A percentile compares a stretch with the other conserved stretches of the same genome.
Evolutionary conservation across 2,888 invertebrate genomes (phyloP).

Genomic region (Saturnia japonica): DNA sequence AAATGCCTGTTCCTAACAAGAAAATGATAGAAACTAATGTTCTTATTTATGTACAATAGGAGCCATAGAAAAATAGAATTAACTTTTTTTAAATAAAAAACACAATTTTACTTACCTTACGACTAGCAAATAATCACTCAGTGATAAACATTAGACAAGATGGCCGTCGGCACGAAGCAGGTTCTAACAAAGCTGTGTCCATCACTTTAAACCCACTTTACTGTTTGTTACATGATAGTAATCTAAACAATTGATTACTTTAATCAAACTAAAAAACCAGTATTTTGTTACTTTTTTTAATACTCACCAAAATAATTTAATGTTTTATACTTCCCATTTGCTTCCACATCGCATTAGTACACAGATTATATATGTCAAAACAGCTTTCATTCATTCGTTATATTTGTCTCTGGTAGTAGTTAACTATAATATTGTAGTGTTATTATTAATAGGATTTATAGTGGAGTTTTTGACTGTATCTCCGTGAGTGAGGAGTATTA

Average conservation of each 20-base stretch:
- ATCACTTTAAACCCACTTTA: neutral
- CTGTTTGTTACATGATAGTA: neutral
- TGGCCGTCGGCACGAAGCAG: neutral
- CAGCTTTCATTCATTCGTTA: neutral
- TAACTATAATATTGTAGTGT: too few species aligned
- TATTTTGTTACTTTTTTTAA: slow-evolving; percentile 1
- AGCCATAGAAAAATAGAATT: too few species aligned
- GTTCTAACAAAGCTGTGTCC: neutral
- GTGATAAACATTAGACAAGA: neutral
- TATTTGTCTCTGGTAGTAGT: neutral
- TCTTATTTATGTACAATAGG: neutral
- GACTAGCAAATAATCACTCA: neutral
- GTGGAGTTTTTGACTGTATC: too few species aligned
- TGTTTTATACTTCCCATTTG: neutral
- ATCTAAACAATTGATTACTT: neutral
- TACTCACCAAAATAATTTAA: slow-evolving; percentile 4
- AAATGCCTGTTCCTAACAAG: neutral
- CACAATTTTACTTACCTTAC: slow-evolving; percentile 12
- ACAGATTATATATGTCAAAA: neutral
- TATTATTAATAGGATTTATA: too few species aligned
- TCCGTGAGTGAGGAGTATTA: too few species aligned
- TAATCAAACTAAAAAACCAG: neutral
- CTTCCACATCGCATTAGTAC: slow-evolving; percentile 1
- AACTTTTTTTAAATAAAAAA: too few species aligned
- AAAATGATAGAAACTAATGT: neutral